A percentile compares a stretch with the other conserved stretches of the same genome.
Conservation (phyloP, 23 tunicate species). For the Trididemnum nubilum region DNA sequence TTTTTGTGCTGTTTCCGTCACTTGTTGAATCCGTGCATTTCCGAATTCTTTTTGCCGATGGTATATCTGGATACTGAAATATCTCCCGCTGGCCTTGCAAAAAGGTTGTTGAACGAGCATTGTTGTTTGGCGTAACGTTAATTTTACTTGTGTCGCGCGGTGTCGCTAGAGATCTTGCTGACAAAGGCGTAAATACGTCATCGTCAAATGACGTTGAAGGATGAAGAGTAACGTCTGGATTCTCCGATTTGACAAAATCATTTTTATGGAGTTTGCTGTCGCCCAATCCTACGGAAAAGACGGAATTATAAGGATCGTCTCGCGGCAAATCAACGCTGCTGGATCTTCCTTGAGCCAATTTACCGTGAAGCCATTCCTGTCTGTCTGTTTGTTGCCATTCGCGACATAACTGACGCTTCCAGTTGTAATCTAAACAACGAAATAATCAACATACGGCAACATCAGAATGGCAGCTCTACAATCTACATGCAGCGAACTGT, state of each 20-base stretch:
- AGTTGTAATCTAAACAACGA: slow-evolving; percentile 32
- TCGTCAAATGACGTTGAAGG: slow-evolving; percentile 9
- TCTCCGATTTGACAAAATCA: neutral
- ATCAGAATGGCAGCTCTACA: too few relatives aligned
- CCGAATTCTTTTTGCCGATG: neutral
- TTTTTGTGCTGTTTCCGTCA: neutral
- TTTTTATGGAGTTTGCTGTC: neutral
- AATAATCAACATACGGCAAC: too few relatives aligned
- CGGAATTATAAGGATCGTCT: neutral
- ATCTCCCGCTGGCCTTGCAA: neutral
- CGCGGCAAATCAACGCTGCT: slow-evolving; percentile 4
- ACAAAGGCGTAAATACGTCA: slow-evolving; percentile 21
- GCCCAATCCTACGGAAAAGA: neutral
- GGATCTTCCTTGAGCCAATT: neutral
- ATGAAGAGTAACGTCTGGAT: neutral
- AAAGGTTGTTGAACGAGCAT: neutral
- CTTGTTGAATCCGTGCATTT: neutral
- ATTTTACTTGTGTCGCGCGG: neutral
- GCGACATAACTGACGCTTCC: slow-evolving; percentile 68
- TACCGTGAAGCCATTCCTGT: neutral
- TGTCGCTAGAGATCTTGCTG: neutral
- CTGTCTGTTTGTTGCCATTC: slow-evolving; percentile 47
- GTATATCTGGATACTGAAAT: slow-evolving; percentile 4
- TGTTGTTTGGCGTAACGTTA: neutral
- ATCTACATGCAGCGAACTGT: too few relatives aligned